phyloP scores from a whole-genome alignment of 2,797 vertebrate species.

The Podargus strigoides region DNA sequence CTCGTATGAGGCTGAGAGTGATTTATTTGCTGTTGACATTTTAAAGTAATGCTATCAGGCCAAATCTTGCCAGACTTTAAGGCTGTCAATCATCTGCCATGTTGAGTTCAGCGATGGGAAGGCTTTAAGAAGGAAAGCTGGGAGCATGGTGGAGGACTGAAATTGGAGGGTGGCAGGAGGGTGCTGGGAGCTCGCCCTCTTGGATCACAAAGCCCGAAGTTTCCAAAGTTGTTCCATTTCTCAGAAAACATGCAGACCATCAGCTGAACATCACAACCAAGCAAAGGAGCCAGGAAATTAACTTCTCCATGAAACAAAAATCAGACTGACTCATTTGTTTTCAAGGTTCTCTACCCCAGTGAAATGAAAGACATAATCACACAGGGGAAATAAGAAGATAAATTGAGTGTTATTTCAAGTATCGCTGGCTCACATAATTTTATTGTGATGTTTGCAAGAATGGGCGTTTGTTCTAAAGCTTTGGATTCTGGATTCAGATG shows the following conservation, averaged over 20 bases:
- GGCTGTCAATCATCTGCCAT: background rate
- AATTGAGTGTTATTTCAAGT: conserved; percentile 56
- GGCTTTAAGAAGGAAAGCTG: background rate
- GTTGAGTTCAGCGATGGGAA: background rate
- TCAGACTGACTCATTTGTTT: conserved; percentile 63
- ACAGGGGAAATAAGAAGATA: conserved; percentile 47
- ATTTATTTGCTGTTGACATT: background rate
- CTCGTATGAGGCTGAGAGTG: background rate
- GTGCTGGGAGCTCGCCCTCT: background rate
- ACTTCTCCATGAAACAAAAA: conserved; percentile 47
- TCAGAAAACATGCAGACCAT: background rate
- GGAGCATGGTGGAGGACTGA: background rate
- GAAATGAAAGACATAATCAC: conserved; percentile 57
- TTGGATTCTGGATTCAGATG: conserved; percentile 15
- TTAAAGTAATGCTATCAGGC: background rate
- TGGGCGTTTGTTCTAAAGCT: conserved; percentile 23
- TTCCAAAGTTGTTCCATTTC: background rate
- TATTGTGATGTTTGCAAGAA: conserved; percentile 55
- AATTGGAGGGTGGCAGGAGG: background rate
- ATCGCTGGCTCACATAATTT: conserved; percentile 46
- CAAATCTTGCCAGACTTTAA: background rate
- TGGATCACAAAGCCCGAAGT: background rate
- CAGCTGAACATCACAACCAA: rapidly evolving
- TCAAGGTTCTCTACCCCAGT: conserved; percentile 30
- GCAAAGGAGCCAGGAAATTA: conserved; percentile 22